Base-by-base conservation (phyloP, 2,797 vertebrate species). In the Cryptoprocta ferox region DNA sequence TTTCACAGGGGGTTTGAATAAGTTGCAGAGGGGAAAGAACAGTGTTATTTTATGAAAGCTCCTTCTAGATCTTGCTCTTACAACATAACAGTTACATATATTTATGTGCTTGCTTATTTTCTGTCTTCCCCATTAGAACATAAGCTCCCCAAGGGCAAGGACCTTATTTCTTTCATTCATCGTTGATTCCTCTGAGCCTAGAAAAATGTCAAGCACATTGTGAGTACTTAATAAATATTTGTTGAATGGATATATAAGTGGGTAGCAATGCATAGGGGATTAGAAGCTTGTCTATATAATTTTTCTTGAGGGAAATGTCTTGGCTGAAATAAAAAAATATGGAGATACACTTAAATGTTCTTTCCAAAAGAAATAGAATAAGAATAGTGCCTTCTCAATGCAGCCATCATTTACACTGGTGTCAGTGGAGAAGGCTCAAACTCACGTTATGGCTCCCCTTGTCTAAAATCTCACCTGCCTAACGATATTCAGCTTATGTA, bases 401-500 rank as follows among this genome's bases (percentile, higher is more conserved):
- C 71, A 79, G 32, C 28, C 79, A 12, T 89, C 95, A 95, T 86
- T 65, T 94, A 92, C 56, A 37, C 81, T 71, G 83, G 19, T 30
- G 61, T 95, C 94, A 90, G 48, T 28, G 82, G 68, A 93, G 87
- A 61, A 71, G 68, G 65, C 84, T 82, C 89, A 11, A 94, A 97
- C 92, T 87, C 92, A 88, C 71, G 78, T 91, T 97, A 94, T 76
- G 53, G 19, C 0, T 35, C 5, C 42, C 18, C 15, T 84, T 50
- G 24, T 94, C 48, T 48, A 73, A 93, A 93, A 81, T 63, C 35
- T 95, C 82, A 86, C 88, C 92, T 97, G 97, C 96, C 96, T 98
- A 98, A 94, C 48, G 91, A 86, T 93, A 95, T 94, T 97, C 96
- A 45, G 63, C 50, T 56, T 94, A 37, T 94, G 89, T 95, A 98